Evolutionary conservation across 1,140 invertebrate genomes (phyloP), one percentile per base, ranked within the genome.

Genomic region (Bombyx mandarina): DNA sequence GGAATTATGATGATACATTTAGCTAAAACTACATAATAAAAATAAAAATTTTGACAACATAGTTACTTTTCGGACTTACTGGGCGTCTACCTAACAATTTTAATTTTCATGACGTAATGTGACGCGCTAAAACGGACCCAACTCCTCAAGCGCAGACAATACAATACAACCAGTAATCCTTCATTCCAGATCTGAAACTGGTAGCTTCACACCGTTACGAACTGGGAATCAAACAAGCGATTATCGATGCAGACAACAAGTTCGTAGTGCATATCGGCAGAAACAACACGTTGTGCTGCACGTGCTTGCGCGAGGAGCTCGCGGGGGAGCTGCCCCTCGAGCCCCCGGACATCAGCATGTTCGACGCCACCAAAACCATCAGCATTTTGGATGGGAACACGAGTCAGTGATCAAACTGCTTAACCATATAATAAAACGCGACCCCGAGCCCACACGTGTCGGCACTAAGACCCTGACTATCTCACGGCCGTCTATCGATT

Each of bases 171-270:
- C 45, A 47, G 5, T 51, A 9, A 18, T 51, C 8, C 7, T 7
- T 9, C 8, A 43, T 45, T 54, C 12, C 45, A 88, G 84, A 82
- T 18, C 51, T 75, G n/a, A 80, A 86, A 53, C 26, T 82, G 22
- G 58, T 63, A 3, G 70, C 71, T 1, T 71, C 71, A 0, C 86
- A 88, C 57, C 79, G 81, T 2, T 88, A 82, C 66, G 77, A 79
- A 43, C 54, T 46, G 9, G 77, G 80, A 42, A 64, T 88, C 9
- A 66, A 65, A 44, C 63, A 73, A 42, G 81, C 72, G 0, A 12
- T 76, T 0, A 60, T 76, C 0, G 77, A 82, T 52, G 58, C 10
- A 1, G 35, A 61, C 7, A 64, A 52, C 43, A 43, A 52, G 5
- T 69, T 54, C 49, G 18, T 83, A 1, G 66, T 67, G 6, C 71